phyloP scores from a whole-genome alignment of 37 sponge, comb jelly and placozoan species.

The Halichondria panicea region DNA sequence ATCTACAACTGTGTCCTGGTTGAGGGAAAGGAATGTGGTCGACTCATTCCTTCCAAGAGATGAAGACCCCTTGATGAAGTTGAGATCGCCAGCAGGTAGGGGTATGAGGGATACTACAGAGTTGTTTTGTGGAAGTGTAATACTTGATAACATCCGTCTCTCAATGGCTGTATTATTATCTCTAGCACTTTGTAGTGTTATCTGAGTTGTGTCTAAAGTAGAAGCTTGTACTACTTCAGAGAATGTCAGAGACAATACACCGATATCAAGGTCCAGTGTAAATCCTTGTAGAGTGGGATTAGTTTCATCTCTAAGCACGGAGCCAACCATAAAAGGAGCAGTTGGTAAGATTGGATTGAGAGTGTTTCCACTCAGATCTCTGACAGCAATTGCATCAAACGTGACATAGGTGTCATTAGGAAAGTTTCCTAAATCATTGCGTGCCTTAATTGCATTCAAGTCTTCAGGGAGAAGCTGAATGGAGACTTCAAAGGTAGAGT shows the following conservation, averaged over 20 bases:
- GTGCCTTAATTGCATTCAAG: slow-evolving; percentile 60
- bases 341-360: slow-evolving; percentile 16
- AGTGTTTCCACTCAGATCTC: slow-evolving; percentile 59
- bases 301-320: slow-evolving; percentile 52
- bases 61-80: slow-evolving; percentile 46
- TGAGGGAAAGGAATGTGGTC: slow-evolving; percentile 58
- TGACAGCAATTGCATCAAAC: slow-evolving; percentile 23
- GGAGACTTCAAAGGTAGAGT: slow-evolving; percentile 46
- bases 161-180: not conserved
- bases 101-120: slow-evolving; percentile 31
- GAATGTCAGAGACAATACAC: slow-evolving; percentile 59
- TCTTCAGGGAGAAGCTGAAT: slow-evolving; percentile 51
- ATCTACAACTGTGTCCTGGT: slow-evolving; percentile 48
- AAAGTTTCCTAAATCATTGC: slow-evolving; percentile 43
- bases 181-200: slow-evolving; percentile 66
- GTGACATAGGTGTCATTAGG: slow-evolving; percentile 63
- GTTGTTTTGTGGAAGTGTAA: slow-evolving; percentile 3
- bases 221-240: slow-evolving; percentile 65
- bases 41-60: slow-evolving; percentile 47
- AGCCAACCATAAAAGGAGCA: slow-evolving; percentile 48
- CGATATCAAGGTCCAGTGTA: slow-evolving; percentile 68
- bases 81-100: slow-evolving; percentile 44
- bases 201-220: slow-evolving; percentile 46
- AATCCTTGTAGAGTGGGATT: slow-evolving; percentile 63
- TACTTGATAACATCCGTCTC: slow-evolving; percentile 6